A percentile compares a stretch with the other conserved stretches of the same genome.
phyloP scores from a whole-genome alignment of 2,113 vertebrate species.

The Cyphomyrus discorhynchus region DNA sequence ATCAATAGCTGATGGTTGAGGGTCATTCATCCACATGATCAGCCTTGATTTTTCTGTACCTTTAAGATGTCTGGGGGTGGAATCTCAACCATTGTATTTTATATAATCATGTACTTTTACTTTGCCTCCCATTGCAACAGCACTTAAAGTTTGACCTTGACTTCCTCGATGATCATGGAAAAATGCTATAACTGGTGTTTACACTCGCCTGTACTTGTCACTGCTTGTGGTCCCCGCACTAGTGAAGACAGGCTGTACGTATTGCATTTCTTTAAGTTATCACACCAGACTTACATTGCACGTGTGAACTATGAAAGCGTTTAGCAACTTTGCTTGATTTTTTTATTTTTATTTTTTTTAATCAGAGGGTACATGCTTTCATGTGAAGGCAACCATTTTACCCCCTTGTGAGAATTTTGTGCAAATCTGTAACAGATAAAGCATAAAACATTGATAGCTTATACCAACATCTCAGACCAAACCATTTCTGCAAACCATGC shows the following conservation, averaged over 20 bases:
- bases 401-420: neutral
- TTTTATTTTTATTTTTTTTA: neutral
- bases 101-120: neutral
- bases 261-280: neutral
- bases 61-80: neutral
- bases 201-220: neutral
- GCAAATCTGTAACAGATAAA: neutral
- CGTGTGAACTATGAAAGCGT: neutral
- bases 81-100: neutral
- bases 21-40: neutral
- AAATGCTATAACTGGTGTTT: neutral
- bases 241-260: neutral
- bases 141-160: neutral
- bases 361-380: neutral
- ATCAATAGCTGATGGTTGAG: neutral
- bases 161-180: neutral
- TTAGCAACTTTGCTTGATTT: neutral
- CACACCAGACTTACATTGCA: neutral
- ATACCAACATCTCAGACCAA: neutral
- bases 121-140: neutral
- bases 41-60: neutral
- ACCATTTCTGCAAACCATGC: neutral
- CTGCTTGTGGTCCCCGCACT: neutral
- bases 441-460: neutral
- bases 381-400: neutral